Percentiles rank a stretch among this genome's conserved stretches.
phyloP scores from a whole-genome alignment of 2,888 invertebrate species.

The Dioctria rufipes region DNA sequence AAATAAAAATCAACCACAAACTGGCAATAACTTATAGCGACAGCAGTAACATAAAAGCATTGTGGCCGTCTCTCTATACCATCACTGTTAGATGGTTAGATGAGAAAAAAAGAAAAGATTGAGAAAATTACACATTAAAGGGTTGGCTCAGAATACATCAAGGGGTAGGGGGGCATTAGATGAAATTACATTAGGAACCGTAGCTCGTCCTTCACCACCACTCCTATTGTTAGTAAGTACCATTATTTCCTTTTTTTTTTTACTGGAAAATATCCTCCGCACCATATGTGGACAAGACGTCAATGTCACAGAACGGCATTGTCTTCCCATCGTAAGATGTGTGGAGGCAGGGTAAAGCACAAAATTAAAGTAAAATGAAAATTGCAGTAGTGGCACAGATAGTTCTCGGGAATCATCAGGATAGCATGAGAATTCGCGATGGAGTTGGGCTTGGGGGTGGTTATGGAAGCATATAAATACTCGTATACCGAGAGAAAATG shows the following conservation, averaged over 20 bases:
- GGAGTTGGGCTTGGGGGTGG: too few relatives aligned
- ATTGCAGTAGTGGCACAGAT: background rate
- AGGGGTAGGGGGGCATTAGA: background rate
- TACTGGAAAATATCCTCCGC: slow-evolving; percentile 5
- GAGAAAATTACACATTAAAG: too few relatives aligned
- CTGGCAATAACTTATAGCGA: slow-evolving; percentile 7
- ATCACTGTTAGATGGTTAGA: too few relatives aligned
- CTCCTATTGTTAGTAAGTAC: slow-evolving; percentile 1
- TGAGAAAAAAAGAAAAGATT: too few relatives aligned
- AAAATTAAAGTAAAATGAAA: slow-evolving; percentile 7
- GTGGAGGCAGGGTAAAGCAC: background rate
- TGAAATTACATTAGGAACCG: slow-evolving; percentile 10
- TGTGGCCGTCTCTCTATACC: background rate
- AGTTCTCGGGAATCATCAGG: too few relatives aligned
- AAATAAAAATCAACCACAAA: slow-evolving; percentile 16
- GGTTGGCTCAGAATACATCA: too few relatives aligned
- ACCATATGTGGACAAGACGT: slow-evolving; percentile 4
- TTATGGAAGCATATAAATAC: too few relatives aligned
- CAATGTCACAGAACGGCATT: background rate
- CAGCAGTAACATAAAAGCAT: slow-evolving; percentile 19
- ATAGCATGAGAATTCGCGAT: too few relatives aligned
- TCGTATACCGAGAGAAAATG: background rate
- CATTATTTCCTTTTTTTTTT: slow-evolving; percentile 14
- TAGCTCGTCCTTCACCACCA: background rate
- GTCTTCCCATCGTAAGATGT: background rate